These are phyloP conservation scores for Enteromius treurensis DNA, from an alignment of 2,797 vertebrate genomes.

Conservation along the genomic window DNA sequence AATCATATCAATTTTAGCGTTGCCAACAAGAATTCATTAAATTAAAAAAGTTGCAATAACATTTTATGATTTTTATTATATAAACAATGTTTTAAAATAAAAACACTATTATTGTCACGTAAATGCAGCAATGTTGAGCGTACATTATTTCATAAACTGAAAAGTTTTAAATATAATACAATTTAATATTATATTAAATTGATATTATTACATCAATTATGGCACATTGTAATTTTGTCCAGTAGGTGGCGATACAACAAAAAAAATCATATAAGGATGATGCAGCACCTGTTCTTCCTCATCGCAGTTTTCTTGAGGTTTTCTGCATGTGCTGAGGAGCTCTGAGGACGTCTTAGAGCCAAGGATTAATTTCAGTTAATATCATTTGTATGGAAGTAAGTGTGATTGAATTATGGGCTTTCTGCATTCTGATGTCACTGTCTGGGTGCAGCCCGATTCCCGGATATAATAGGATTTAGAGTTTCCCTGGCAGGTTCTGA, in stretches of 20 bases:
- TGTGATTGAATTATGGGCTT: conserved; percentile 4
- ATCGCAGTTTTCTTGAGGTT: not conserved
- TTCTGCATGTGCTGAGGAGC: not conserved
- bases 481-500: conserved; percentile 13
- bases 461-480: conserved; percentile 9
- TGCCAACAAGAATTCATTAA: not conserved
- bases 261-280: conserved; percentile 22
- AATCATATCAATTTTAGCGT: not conserved
- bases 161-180: not conserved
- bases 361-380: conserved; percentile 17
- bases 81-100: not conserved
- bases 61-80: not conserved
- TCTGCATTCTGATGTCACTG: not conserved
- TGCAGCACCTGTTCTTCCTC: conserved; percentile 38
- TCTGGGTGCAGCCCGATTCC: not conserved
- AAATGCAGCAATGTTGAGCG: not conserved
- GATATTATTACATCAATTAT: not conserved
- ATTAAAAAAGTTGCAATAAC: not conserved
- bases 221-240: not conserved
- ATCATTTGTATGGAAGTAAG: not conserved
- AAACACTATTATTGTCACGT: not conserved
- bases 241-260: conserved; percentile 30
- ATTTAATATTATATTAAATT: not conserved
- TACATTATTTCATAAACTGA: not conserved
- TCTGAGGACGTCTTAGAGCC: not conserved